Percentiles rank a stretch among this genome's conserved stretches.
These are phyloP conservation scores for Hippotragus niger DNA, from an alignment of 2,113 vertebrate genomes.

Conservation along the genomic window DNA sequence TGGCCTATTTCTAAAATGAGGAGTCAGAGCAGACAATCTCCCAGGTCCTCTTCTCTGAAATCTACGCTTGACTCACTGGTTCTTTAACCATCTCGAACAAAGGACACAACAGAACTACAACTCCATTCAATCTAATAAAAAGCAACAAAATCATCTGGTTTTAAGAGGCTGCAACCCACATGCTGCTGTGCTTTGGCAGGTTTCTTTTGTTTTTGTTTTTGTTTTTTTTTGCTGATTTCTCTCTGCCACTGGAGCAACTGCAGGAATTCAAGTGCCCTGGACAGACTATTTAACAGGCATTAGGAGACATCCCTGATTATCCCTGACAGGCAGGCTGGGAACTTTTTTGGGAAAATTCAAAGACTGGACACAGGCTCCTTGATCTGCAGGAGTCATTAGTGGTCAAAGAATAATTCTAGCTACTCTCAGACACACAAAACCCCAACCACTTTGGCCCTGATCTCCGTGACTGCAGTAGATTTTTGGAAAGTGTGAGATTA, in stretches of 20 bases:
- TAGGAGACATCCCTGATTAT: conserved; percentile 24
- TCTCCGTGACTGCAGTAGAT: neutral
- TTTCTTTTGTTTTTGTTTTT: neutral
- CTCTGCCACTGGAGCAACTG: neutral
- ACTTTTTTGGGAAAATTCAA: conserved; percentile 28
- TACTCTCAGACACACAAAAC: neutral
- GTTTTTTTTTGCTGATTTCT: neutral
- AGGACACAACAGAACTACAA: neutral
- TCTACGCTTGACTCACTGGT: neutral
- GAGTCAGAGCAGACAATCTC: neutral
- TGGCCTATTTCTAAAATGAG: neutral
- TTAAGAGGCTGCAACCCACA: neutral
- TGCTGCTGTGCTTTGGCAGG: neutral
- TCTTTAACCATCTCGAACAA: neutral
- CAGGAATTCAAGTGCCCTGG: neutral
- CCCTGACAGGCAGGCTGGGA: conserved; percentile 32
- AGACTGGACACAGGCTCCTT: neutral
- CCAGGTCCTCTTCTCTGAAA: neutral
- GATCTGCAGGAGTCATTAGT: conserved; percentile 54
- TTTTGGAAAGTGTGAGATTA: conserved; percentile 38
- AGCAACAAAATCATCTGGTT: rapidly evolving
- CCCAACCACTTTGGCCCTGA: conserved; percentile 40
- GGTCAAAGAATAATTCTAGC: neutral
- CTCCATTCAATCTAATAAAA: neutral
- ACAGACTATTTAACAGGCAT: neutral